Base-by-base conservation (phyloP, 2,888 invertebrate genomes). In the Acanthosepion pharaonis region DNA sequence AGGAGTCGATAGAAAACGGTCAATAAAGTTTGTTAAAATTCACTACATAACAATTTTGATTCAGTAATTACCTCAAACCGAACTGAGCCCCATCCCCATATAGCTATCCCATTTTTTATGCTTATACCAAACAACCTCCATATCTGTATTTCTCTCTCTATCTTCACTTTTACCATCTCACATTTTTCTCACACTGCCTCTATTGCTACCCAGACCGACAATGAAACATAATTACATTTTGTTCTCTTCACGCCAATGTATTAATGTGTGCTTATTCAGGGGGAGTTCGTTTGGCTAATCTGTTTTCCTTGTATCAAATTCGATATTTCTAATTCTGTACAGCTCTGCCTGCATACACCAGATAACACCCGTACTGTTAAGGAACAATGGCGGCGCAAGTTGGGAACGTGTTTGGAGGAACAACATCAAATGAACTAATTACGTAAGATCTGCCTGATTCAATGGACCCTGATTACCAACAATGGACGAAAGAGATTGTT, bases 361-460 rank as follows among this genome's bases (percentile, higher is more conserved):
- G 78, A 78, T 78, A 78, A 78, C 78, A 78, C 78, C 78, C 15
- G 15, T 78, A 78, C n/a, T 78, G 78, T 28, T n/a, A 5, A 78
- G 25, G 78, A n/a, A 78, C 78, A 78, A 78, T 78, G n/a, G 78
- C n/a, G 15, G 78, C 18, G n/a, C 78, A n/a, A 78, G n/a, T n/a
- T 78, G 11, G 6, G 8, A 78, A 78, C n/a, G 78, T 78, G 78
- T 78, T 78, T 78, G 18, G 78, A 33, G 15, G n/a, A 78, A n/a
- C 78, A 78, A 78, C 78, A 78, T 78, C 78, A 78, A 78, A 78
- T 78, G 78, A 78, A 78, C n/a, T 78, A 78, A 78, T 78, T 78
- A 78, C n/a, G 78, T 78, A n/a, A 78, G 78, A 78, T 78, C 78
- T 78, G 78, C 78, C 78, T n/a, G 78, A n/a, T 78, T 78, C 78